Conservation (phyloP, 2,888 invertebrate genomes). For the Andrena chrysosceles region DNA sequence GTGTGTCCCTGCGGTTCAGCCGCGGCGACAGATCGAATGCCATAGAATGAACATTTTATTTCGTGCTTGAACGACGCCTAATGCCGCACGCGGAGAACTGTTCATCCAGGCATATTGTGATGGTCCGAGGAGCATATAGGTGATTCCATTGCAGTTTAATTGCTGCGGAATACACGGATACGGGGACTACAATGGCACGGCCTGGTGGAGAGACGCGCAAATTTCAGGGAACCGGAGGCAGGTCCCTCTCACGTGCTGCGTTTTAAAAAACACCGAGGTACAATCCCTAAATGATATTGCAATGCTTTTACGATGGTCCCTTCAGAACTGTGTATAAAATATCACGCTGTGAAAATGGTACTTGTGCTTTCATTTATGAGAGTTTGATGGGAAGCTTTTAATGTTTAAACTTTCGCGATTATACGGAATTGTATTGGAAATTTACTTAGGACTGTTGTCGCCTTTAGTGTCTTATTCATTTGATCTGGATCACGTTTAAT, state of each 20-base stretch:
- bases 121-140: conserved; percentile 53
- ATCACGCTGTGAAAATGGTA: not conserved
- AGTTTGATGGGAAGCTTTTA: too few relatives aligned
- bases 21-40: conserved; percentile 7
- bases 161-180: conserved; percentile 85
- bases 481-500: too few relatives aligned
- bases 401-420: too few relatives aligned
- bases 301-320: not conserved
- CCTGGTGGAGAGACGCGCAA: conserved; percentile 83
- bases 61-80: conserved; percentile 35
- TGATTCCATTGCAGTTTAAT: conserved; percentile 81
- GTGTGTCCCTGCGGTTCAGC: not conserved
- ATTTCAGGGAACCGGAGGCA: conserved; percentile 78
- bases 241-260: conserved; percentile 83
- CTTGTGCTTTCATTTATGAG: too few relatives aligned
- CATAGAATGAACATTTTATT: conserved; percentile 50
- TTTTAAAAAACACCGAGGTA: conserved; percentile 81
- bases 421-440: not conserved
- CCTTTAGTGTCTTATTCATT: too few relatives aligned
- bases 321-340: not conserved
- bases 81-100: conserved; percentile 24
- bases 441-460: not conserved
- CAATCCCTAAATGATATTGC: not conserved
- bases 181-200: conserved; percentile 83
- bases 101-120: conserved; percentile 32